Evolutionary conservation across 2,113 vertebrate species (phyloP).

Genomic region (Ceyx cyanopectus): DNA sequence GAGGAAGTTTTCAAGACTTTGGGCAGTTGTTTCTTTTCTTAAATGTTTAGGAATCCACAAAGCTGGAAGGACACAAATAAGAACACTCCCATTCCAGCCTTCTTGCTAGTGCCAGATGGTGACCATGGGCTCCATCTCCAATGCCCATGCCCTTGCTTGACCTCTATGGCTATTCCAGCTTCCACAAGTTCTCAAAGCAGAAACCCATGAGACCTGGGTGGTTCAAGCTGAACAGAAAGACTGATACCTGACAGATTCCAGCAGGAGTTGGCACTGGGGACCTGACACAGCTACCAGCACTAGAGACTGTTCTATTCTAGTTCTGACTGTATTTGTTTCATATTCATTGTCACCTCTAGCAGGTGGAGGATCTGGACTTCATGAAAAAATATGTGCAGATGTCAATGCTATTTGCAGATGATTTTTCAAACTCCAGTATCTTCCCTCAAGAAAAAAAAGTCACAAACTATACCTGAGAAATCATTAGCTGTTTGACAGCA

Average conservation of each 20-base stretch:
- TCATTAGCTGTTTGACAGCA: not conserved
- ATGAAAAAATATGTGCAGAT: not conserved
- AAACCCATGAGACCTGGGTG: not conserved
- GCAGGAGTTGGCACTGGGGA: not conserved
- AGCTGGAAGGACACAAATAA: not conserved
- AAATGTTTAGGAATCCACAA: not conserved
- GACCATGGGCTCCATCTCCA: not conserved
- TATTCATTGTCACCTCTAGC: not conserved
- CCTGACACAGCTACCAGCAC: not conserved
- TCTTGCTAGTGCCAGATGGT: not conserved
- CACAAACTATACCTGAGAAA: not conserved
- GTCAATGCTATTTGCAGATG: not conserved
- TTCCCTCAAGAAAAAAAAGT: not conserved
- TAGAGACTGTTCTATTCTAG: not conserved
- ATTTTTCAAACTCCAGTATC: not conserved
- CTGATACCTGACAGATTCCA: not conserved
- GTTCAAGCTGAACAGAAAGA: not conserved
- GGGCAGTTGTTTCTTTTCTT: not conserved
- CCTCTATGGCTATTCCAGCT: not conserved
- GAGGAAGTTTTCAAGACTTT: not conserved
- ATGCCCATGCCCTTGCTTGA: not conserved
- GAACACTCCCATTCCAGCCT: not conserved
- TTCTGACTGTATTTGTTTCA: not conserved
- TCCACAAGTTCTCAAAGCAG: not conserved
- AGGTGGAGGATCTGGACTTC: not conserved